Percentiles rank a stretch among this genome's conserved stretches.
phyloP scores from a whole-genome alignment of 30 jellyfish, hydroid and myxozoan genomes.

The Aurelia aurita region DNA sequence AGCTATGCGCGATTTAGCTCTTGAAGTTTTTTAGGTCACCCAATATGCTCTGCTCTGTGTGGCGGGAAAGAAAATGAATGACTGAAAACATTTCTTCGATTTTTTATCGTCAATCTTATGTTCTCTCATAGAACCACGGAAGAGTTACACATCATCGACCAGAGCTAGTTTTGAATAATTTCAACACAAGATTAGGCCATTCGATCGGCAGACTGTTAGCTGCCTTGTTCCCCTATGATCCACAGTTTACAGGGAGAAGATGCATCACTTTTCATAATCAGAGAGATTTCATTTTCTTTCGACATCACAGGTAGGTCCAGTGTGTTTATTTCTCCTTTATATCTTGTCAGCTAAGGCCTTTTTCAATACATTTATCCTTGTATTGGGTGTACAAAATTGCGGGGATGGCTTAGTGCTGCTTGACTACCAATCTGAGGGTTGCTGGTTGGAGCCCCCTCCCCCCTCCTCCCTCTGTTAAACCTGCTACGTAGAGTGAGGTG shows the following conservation, averaged over 20 bases:
- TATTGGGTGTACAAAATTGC: too few species aligned
- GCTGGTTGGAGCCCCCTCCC: too few species aligned
- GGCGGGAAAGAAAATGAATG: too few species aligned
- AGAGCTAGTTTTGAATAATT: slow-evolving; percentile 82
- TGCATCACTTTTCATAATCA: slow-evolving; percentile 95
- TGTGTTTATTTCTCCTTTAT: neutral
- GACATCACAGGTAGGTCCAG: slow-evolving; percentile 89
- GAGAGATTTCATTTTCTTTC: slow-evolving; percentile 89
- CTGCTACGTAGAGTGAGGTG: too few species aligned
- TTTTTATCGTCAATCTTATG: neutral
- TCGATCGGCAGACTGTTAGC: slow-evolving; percentile 90
- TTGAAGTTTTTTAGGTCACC: too few species aligned
- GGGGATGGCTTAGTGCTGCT: too few species aligned
- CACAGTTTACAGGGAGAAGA: slow-evolving; percentile 86
- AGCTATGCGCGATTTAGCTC: too few species aligned
- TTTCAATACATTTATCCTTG: too few species aligned
- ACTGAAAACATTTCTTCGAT: too few species aligned
- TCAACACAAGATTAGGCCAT: slow-evolving; percentile 95
- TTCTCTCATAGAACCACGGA: slow-evolving; percentile 78
- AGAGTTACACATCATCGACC: slow-evolving; percentile 80
- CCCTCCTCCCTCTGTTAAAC: too few species aligned
- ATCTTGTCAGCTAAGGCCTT: neutral
- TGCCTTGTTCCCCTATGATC: slow-evolving; percentile 90
- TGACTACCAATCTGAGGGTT: too few species aligned
- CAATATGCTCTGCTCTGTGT: too few species aligned